Evolutionary conservation across 2,797 vertebrate species (phyloP).

Genomic region (Lemur catta): DNA sequence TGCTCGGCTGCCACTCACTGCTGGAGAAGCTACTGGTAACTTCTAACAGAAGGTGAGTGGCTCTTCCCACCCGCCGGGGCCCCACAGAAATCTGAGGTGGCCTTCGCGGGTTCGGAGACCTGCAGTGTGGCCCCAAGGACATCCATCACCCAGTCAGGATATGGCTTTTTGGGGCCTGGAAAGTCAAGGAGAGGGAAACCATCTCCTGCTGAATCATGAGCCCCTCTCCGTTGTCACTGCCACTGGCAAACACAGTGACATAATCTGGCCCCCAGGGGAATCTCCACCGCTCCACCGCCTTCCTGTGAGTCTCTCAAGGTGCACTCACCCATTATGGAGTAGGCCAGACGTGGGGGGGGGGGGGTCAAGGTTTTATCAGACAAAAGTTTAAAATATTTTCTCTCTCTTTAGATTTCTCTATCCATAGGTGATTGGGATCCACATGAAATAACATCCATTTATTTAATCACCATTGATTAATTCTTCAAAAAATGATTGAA

Average conservation of each 20-base stretch:
- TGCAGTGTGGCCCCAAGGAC: background rate
- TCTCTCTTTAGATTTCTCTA: conserved; percentile 42
- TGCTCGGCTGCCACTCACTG: background rate
- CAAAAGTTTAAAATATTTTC: conserved; percentile 7
- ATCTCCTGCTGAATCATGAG: background rate
- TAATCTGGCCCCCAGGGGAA: background rate
- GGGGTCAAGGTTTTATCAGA: background rate
- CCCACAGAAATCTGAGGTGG: background rate
- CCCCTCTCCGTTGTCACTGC: background rate
- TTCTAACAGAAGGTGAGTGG: conserved; percentile 8
- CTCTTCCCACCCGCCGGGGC: background rate
- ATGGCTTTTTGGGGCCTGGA: background rate
- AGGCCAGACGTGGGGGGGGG: background rate
- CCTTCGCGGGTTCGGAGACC: background rate
- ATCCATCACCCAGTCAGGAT: background rate
- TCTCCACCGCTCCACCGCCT: background rate
- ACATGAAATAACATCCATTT: conserved; percentile 43
- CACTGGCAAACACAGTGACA: background rate
- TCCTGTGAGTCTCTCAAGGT: background rate
- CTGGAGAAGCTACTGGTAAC: background rate
- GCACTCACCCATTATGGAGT: background rate
- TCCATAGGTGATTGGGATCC: background rate
- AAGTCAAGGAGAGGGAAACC: conserved; percentile 24
- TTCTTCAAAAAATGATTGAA: conserved; percentile 58
- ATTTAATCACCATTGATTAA: conserved; percentile 35